Percentiles rank a stretch among this genome's conserved stretches.
phyloP scores from a whole-genome alignment of 2,113 vertebrate genomes.

The Mus musculus region GRCm39 chr4:97928501-97929000 shows the following conservation, averaged over 20 bases:
- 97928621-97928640: background rate
- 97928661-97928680: background rate
- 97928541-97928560: slow-evolving; percentile 57
- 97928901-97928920: slow-evolving; percentile 52
- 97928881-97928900: slow-evolving; percentile 55
- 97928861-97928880: background rate
- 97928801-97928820: slow-evolving; percentile 1
- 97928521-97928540: slow-evolving; percentile 45
- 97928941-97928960: slow-evolving; percentile 27
- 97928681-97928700: background rate
- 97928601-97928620: background rate
- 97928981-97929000: slow-evolving; percentile 52
- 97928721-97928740: background rate
- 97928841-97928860: background rate
- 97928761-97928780: background rate
- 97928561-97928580: slow-evolving; percentile 27
- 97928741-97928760: background rate
- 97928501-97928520: slow-evolving; percentile 52
- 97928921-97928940: slow-evolving; percentile 47
- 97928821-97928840: slow-evolving; percentile 1
- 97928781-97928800: background rate
- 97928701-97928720: background rate
- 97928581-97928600: slow-evolving; percentile 9
- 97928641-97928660: background rate
- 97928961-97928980: slow-evolving; percentile 48